These are phyloP conservation scores for Malurus leucopterus DNA, from an alignment of 2,797 vertebrate genomes.

Conservation along the genomic window DNA sequence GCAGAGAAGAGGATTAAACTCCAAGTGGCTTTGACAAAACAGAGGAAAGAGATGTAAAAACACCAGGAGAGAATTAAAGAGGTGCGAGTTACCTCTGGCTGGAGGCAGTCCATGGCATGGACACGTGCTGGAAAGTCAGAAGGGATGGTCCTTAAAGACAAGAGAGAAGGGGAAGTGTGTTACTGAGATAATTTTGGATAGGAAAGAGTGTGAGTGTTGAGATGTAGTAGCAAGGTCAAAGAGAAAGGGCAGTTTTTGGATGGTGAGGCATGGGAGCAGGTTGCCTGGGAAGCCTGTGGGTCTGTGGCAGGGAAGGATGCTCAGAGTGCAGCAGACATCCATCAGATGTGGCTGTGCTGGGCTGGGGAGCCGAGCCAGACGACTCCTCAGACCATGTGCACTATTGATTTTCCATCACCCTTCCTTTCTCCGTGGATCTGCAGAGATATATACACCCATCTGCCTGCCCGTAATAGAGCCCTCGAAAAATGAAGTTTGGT, in stretches of 20 bases:
- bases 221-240: not conserved
- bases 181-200: not conserved
- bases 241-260: not conserved
- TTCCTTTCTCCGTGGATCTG: not conserved
- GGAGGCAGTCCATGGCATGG: not conserved
- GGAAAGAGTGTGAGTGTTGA: not conserved
- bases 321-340: not conserved
- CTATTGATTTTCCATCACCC: conserved; percentile 38
- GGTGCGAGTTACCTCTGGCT: not conserved
- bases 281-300: not conserved
- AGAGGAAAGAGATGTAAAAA: not conserved
- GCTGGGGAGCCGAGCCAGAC: not conserved
- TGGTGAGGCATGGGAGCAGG: not conserved
- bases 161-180: not conserved
- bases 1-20: not conserved
- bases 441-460: not conserved
- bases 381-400: not conserved
- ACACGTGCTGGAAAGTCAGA: not conserved
- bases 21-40: not conserved
- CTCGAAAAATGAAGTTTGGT: not conserved
- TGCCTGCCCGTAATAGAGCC: not conserved
- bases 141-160: not conserved
- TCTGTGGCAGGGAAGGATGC: not conserved
- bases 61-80: not conserved
- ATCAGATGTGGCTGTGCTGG: not conserved